A percentile compares a stretch with the other conserved stretches of the same genome.
These are phyloP conservation scores for Mionectes macconnelli DNA, from an alignment of 2,113 vertebrate genomes.

Conservation along the genomic window DNA sequence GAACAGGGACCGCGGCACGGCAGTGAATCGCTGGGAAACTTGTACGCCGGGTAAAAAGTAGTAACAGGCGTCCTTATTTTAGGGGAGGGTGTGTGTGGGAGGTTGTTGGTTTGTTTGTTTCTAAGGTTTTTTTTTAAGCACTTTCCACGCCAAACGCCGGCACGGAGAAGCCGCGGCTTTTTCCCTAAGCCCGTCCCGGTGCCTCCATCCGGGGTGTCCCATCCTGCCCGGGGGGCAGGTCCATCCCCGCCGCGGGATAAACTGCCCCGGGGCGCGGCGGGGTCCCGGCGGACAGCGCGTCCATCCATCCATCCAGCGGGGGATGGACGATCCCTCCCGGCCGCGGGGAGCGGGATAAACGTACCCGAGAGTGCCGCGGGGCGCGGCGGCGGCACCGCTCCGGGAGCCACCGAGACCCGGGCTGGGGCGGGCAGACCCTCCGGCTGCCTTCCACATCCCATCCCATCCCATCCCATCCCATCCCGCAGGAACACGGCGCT, in stretches of 20 bases:
- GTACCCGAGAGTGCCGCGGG: no score
- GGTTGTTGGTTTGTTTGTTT: neutral
- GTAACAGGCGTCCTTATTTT: neutral
- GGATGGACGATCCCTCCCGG: no score
- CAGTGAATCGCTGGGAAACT: neutral
- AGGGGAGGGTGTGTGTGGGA: no score
- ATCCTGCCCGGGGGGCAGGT: neutral
- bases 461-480: neutral
- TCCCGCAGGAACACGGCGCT: neutral
- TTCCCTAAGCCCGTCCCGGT: neutral
- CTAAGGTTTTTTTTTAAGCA: neutral
- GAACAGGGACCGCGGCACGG: rapidly evolving
- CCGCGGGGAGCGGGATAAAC: no score
- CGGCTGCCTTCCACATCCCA: neutral
- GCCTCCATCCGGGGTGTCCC: neutral
- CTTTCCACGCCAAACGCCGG: neutral
- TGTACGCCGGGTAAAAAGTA: rapidly evolving
- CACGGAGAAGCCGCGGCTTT: neutral
- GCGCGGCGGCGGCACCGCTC: neutral
- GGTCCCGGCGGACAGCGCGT: no score
- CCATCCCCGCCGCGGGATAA: neutral
- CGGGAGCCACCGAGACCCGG: neutral
- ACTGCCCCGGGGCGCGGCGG: no score
- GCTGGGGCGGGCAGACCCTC: neutral
- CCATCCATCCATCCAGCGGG: no score